A percentile compares a stretch with the other conserved stretches of the same genome.
Evolutionary conservation across 2,113 vertebrate species (phyloP).

Genomic region (Tetrax tetrax): DNA sequence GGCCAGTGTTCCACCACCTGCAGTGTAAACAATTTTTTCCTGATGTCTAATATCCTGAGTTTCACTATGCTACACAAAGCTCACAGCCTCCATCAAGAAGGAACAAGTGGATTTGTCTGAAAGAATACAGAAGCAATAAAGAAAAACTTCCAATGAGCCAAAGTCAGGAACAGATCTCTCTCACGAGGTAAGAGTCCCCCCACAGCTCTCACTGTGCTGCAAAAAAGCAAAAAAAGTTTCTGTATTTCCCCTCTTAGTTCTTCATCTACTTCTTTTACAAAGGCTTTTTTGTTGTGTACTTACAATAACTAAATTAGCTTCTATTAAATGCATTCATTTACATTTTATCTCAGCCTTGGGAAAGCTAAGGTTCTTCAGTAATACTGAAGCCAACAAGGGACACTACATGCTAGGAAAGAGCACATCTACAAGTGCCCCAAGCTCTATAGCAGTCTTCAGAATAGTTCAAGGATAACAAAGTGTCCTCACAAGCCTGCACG

Average conservation of each 20-base stretch:
- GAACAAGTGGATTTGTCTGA: neutral
- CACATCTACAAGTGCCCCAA: neutral
- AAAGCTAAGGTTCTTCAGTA: neutral
- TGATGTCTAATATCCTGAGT: neutral
- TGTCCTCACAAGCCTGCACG: neutral
- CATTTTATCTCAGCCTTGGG: neutral
- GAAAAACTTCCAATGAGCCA: neutral
- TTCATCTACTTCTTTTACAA: neutral
- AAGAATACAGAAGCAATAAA: neutral
- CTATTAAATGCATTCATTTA: neutral
- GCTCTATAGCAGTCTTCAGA: neutral
- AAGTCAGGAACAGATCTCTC: neutral
- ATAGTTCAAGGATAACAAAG: neutral
- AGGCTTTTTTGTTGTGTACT: neutral
- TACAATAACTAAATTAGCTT: neutral
- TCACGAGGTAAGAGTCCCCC: neutral
- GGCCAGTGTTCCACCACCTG: too few relatives aligned
- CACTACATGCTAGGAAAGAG: neutral
- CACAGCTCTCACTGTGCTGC: neutral
- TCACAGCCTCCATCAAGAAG: neutral
- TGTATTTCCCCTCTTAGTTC: neutral
- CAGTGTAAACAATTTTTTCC: too few relatives aligned
- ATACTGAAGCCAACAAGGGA: neutral
- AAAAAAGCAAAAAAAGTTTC: neutral
- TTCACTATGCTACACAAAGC: neutral